These are phyloP conservation scores for Epinephelus awoara DNA, from an alignment of 2,797 vertebrate species.

Conservation along the genomic window DNA sequence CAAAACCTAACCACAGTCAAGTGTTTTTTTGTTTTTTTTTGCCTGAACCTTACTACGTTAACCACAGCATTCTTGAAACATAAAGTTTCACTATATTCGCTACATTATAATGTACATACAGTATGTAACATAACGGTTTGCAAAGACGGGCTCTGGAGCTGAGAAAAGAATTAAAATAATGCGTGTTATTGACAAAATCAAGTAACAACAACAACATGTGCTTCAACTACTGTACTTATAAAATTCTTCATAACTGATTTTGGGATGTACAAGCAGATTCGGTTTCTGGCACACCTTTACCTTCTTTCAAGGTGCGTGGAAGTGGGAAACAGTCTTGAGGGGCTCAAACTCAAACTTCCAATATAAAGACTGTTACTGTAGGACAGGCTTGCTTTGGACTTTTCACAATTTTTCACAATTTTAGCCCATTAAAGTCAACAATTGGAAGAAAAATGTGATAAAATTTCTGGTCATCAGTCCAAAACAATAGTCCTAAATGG, in stretches of 20 bases:
- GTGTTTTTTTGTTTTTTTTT: no score
- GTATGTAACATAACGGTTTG: no score
- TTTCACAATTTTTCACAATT: neutral
- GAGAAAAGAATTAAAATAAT: no score
- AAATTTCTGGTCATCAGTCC: neutral
- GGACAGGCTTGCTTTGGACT: neutral
- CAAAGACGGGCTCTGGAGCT: no score
- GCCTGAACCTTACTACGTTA: no score
- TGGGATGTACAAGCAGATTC: neutral
- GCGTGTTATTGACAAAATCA: neutral
- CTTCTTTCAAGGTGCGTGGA: neutral
- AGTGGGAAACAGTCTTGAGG: no score
- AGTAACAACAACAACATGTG: neutral
- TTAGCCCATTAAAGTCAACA: neutral
- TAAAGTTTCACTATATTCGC: no score
- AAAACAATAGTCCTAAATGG: neutral
- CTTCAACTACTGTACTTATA: neutral
- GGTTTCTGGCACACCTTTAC: neutral
- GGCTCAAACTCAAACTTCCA: neutral
- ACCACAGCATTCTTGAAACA: no score
- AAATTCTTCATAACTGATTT: slow-evolving; percentile 7
- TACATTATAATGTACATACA: no score
- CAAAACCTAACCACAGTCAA: no score
- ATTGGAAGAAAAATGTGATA: neutral
- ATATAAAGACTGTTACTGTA: neutral